Base-by-base conservation (phyloP, 2,888 invertebrate genomes). In the Chloroclystis v-ata region DNA sequence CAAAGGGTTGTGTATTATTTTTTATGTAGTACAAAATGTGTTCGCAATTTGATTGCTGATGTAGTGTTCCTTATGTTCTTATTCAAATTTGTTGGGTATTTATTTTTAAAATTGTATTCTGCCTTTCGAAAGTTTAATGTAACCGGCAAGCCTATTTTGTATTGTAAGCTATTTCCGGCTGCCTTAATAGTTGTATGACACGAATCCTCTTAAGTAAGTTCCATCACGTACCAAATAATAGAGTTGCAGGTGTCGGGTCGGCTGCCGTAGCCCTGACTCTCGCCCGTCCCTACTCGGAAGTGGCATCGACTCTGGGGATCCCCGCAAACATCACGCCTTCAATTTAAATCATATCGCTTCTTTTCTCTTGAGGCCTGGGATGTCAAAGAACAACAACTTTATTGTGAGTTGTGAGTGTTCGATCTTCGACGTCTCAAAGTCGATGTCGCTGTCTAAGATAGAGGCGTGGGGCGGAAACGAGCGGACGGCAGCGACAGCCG, bases 1-100 rank as follows among this genome's bases (percentile, higher is more conserved):
- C 85, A 86, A 86, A 85, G 70, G 87, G 87, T 87, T 87, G 87
- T 87, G 87, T 87, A 84, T 87, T 84, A 83, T 85, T 87, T 85
- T 71, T 87, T 87, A 83, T 78, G 83, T 87, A 86, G 87, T 87
- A 86, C 87, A 87, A 86, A 73, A 87, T 85, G 85, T 86, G 85
- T 87, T 86, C 82, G 87, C 87, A 87, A 87, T 87, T 83, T 84
- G 81, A 87, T 87, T 87, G 87, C 87, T 83, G 79, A 81, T 82
- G 75, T 85, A 83, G 84, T 84, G 85, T 86, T 86, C 85, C 85
- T 86, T 85, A 70, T 81, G 71, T 83, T 83, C 78, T 79, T 72
- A 67, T 78, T 78, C 82, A 78, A 76, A 75, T 75, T 71, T 74
- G 75, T 82, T 81, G 77, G 77, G 72, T 80, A 81, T 83, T 84